These are phyloP conservation scores for Sitodiplosis mosellana DNA, from an alignment of 1,140 invertebrate genomes.

Conservation along the genomic window DNA sequence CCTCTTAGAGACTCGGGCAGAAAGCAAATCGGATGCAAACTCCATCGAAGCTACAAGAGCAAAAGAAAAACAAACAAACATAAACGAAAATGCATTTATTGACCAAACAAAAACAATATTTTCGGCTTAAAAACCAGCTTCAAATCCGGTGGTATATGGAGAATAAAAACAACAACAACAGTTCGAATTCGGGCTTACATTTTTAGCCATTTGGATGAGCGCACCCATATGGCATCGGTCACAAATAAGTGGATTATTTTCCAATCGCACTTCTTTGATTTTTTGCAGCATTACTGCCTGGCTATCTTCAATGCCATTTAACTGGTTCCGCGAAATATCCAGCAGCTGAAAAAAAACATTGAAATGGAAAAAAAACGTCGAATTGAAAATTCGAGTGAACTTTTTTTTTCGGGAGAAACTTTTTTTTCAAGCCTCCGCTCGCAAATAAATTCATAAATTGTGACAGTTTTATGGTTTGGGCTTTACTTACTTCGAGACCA, in stretches of 20 bases:
- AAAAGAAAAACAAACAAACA: constrained; percentile 1
- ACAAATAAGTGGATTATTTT: constrained; percentile 44
- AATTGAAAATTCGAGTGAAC: background rate
- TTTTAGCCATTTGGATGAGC: constrained; percentile 22
- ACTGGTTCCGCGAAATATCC: constrained; percentile 38
- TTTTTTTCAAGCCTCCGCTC: background rate
- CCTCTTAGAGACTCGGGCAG: constrained; percentile 21
- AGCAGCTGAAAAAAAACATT: constrained; percentile 26
- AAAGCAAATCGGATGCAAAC: constrained; percentile 23
- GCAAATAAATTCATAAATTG: background rate
- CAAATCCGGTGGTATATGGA: background rate
- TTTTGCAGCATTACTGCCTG: constrained; percentile 27
- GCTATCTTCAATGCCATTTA: constrained; percentile 34
- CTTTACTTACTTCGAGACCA: constrained; percentile 19
- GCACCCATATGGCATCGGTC: constrained; percentile 37
- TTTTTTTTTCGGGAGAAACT: background rate
- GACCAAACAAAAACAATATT: background rate
- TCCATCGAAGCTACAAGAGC: constrained; percentile 12
- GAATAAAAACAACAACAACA: background rate
- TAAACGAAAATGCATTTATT: no score
- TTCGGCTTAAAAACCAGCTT: background rate
- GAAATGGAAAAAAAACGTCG: no score
- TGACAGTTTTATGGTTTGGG: background rate
- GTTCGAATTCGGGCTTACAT: constrained; percentile 13
- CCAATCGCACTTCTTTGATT: constrained; percentile 28